phyloP scores from a whole-genome alignment of 2,888 invertebrate genomes.

The Mesorhabditis belari region DNA sequence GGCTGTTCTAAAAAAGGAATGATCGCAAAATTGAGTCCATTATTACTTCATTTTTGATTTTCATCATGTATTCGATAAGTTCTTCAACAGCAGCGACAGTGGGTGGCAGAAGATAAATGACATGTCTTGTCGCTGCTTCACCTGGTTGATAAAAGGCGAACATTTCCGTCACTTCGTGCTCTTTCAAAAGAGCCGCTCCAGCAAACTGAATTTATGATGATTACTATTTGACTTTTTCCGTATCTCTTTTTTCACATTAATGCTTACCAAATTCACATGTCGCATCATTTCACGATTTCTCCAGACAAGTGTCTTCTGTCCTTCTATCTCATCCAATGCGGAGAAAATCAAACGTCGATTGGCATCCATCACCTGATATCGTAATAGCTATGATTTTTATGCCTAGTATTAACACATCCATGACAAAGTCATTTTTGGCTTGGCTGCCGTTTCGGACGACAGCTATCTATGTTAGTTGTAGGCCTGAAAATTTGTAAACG shows the following conservation, averaged over 20 bases:
- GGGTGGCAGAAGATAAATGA: slow-evolving; percentile 25
- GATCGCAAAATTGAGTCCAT: neutral
- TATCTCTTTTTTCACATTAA: too few relatives aligned
- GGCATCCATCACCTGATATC: neutral
- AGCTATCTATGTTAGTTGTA: too few relatives aligned
- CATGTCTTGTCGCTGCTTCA: slow-evolving; percentile 10
- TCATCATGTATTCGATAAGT: slow-evolving; percentile 24
- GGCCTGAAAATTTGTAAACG: too few relatives aligned
- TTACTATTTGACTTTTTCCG: neutral
- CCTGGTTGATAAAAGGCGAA: slow-evolving; percentile 13
- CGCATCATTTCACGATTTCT: slow-evolving; percentile 36
- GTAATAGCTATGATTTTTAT: too few relatives aligned
- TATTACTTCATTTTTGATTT: slow-evolving; percentile 11
- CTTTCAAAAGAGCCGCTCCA: slow-evolving; percentile 10
- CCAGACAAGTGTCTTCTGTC: slow-evolving; percentile 46
- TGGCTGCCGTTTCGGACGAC: too few relatives aligned
- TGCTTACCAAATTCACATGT: slow-evolving; percentile 39
- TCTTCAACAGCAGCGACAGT: slow-evolving; percentile 20
- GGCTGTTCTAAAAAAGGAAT: slow-evolving; percentile 17
- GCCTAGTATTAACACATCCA: too few relatives aligned
- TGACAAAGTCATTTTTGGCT: too few relatives aligned
- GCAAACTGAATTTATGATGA: slow-evolving; percentile 17
- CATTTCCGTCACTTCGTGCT: slow-evolving; percentile 22
- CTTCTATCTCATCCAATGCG: slow-evolving; percentile 38
- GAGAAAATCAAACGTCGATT: slow-evolving; percentile 28